Evolutionary conservation across 2,888 invertebrate genomes (phyloP), one percentile per base, ranked within the genome.

Genomic region (Brenthis ino): DNA sequence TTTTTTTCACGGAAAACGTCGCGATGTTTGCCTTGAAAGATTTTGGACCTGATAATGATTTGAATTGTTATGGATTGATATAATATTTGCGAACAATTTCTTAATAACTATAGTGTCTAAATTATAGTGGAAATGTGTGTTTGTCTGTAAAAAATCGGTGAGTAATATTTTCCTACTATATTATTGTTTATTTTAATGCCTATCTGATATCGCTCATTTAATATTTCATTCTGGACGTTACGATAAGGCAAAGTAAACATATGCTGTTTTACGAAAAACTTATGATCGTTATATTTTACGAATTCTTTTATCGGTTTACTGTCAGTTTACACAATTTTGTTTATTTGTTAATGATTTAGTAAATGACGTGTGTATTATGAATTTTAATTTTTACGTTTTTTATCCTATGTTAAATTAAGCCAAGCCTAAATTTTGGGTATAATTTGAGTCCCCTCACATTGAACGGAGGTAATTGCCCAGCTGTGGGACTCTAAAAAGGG

Each of bases 181-280:
- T 28, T 55, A 43, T 16, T 58, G 47, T 68, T 54, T 64, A 58
- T 48, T 61, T 65, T 61, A 64, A 64, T 68, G 20, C 28, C 33
- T 51, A 58, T 64, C 28, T 68, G 64, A 67, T 67, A 67, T 64
- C 55, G 61, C 60, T 47, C n/a, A 48, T 64, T 57, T 68, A 57
- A 58, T 67, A 68, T 64, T 67, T 68, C 56, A 61, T 55, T 55
- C 55, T 43, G 72, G 72, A 73, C 73, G 72, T 71, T 72, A 70
- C 28, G 75, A 73, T 73, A 73, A 73, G 72, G 65, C 66, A 65
- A 67, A 68, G 72, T 75, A 75, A 75, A 75, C 75, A 73, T 16
- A 65, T 54, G 60, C 51, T 69, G 51, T 57, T 69, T 60, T 53
- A 57, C 65, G 24, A 61, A 69, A 65, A 60, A 65, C 61, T 61